Conservation (phyloP, 1,140 invertebrate genomes). For the Procambarus clarkii region DNA sequence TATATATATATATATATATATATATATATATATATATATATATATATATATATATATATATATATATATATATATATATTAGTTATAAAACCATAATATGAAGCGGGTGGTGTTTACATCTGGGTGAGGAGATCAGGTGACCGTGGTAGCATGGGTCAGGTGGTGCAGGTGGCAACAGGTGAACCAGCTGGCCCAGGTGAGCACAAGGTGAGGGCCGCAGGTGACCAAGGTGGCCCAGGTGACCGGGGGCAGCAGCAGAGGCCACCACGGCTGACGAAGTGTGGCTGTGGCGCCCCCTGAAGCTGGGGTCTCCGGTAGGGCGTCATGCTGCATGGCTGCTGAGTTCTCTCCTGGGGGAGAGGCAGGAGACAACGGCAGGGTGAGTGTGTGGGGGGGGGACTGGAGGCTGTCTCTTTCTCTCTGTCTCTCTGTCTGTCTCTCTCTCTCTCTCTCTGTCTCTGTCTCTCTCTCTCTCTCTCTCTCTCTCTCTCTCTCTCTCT, state of each 20-base stretch:
- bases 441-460: too few species aligned
- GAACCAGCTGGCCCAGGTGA: not conserved
- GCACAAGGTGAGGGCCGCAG: not conserved
- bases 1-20: constrained; percentile 24
- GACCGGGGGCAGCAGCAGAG: not conserved
- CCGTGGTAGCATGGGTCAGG: not conserved
- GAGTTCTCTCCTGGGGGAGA: constrained; percentile 21
- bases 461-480: too few species aligned
- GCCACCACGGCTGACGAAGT: not conserved
- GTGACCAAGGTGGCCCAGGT: constrained; percentile 2
- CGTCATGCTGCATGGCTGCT: constrained; percentile 22
- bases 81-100: not conserved
- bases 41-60: not conserved
- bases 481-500: too few species aligned
- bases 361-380: too few species aligned
- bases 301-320: constrained; percentile 15
- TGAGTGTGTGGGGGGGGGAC: too few species aligned
- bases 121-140: not conserved
- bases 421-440: too few species aligned
- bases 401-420: too few species aligned
- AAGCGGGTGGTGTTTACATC: not conserved
- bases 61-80: not conserved
- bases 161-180: not conserved
- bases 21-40: not conserved
- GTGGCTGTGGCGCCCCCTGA: constrained; percentile 20